A percentile compares a stretch with the other conserved stretches of the same genome.
These are phyloP conservation scores for Melanaphis sacchari DNA, from an alignment of 1,140 invertebrate species.

Conservation along the genomic window DNA sequence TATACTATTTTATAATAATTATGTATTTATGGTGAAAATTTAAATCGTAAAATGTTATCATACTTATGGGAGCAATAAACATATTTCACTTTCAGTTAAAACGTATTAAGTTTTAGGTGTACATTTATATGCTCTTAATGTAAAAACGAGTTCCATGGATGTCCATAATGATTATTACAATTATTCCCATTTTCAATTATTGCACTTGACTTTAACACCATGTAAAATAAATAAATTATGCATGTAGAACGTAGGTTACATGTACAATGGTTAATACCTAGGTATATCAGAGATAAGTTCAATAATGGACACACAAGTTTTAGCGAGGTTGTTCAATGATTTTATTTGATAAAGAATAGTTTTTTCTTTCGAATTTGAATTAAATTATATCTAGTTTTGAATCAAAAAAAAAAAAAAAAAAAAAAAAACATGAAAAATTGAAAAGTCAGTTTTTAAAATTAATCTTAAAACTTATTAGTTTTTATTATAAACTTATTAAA, in stretches of 20 bases:
- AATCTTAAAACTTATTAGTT: no score
- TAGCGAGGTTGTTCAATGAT: no score
- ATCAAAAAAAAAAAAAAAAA: no score
- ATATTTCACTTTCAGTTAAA: background rate
- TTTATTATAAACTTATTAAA: no score
- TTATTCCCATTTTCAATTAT: background rate
- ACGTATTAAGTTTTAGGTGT: background rate
- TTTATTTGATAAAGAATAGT: no score
- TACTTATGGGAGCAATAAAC: background rate
- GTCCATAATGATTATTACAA: background rate
- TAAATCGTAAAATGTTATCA: background rate
- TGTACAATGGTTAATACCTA: background rate
- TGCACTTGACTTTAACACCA: background rate
- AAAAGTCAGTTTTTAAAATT: no score
- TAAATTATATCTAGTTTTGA: no score
- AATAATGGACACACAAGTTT: no score
- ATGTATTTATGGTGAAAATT: background rate
- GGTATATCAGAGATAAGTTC: no score
- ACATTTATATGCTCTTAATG: background rate
- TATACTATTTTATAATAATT: background rate
- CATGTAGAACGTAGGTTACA: background rate
- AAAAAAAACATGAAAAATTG: no score
- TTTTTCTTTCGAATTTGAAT: no score
- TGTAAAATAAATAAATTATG: background rate
- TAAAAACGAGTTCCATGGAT: background rate